Conservation (phyloP, 2,888 invertebrate species). For the Lasioglossum morio region DNA sequence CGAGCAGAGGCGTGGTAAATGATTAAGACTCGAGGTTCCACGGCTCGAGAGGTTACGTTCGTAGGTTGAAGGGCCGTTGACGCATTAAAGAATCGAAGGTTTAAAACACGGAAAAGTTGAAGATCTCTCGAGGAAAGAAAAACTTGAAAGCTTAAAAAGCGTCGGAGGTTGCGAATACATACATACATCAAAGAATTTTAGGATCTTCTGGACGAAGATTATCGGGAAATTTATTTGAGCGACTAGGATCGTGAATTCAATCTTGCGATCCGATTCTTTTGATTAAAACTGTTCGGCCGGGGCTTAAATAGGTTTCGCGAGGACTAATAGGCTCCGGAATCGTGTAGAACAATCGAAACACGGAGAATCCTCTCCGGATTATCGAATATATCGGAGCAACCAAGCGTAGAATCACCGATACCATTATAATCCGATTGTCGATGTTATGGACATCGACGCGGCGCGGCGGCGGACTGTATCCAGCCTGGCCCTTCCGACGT, state of each 20-base stretch:
- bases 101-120: not conserved
- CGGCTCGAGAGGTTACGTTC: not conserved
- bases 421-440: conserved; percentile 58
- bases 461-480: conserved; percentile 17
- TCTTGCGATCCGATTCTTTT: not conserved
- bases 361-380: conserved; percentile 14
- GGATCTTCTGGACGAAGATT: not conserved
- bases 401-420: conserved; percentile 23
- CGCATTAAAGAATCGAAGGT: not conserved
- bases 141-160: not conserved
- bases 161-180: not conserved
- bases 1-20: not conserved
- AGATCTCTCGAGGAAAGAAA: not conserved
- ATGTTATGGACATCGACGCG: conserved; percentile 35
- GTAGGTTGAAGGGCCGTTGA: not conserved
- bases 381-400: conserved; percentile 27
- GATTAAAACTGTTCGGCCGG: not conserved
- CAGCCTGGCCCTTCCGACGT: conserved; percentile 5
- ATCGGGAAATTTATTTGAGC: not conserved
- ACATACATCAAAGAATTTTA: not conserved
- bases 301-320: not conserved
- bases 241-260: not conserved
- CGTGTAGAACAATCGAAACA: conserved; percentile 21
- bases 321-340: not conserved
- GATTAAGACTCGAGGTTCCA: not conserved